phyloP scores from a whole-genome alignment of 2,797 vertebrate species.

The Smutsia gigantea region DNA sequence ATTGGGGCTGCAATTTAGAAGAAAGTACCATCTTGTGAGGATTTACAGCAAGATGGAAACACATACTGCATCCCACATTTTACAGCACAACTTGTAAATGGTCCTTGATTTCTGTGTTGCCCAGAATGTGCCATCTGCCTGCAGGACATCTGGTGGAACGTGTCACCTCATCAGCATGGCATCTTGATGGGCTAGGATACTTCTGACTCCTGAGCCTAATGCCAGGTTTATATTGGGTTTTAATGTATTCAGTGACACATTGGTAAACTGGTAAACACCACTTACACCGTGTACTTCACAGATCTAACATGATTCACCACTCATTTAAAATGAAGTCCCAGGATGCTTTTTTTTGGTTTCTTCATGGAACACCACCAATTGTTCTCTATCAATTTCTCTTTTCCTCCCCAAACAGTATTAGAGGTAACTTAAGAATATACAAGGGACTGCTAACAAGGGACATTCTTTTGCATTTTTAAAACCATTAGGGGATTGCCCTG shows the following conservation, averaged over 20 bases:
- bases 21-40: constrained; percentile 69
- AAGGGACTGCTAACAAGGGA: constrained; percentile 24
- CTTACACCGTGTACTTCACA: constrained; percentile 41
- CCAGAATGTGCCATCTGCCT: not conserved
- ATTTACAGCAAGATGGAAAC: constrained; percentile 70
- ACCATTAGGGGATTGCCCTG: not conserved
- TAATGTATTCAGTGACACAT: not conserved
- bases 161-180: not conserved
- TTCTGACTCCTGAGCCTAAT: not conserved
- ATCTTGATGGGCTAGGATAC: not conserved
- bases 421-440: not conserved
- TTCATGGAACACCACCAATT: not conserved
- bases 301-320: constrained; percentile 49
- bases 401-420: accelerated
- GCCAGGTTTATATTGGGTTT: not conserved
- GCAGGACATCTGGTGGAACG: not conserved
- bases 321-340: constrained; percentile 60
- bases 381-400: not conserved
- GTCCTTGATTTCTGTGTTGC: not conserved
- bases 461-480: constrained; percentile 46
- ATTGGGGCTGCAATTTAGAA: constrained; percentile 78
- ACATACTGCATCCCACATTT: constrained; percentile 50
- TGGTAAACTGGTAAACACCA: constrained; percentile 16
- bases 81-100: not conserved
- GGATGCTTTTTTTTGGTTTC: not conserved